Conservation (phyloP, 2,888 invertebrate genomes). For the Leucophenga maculata region DNA sequence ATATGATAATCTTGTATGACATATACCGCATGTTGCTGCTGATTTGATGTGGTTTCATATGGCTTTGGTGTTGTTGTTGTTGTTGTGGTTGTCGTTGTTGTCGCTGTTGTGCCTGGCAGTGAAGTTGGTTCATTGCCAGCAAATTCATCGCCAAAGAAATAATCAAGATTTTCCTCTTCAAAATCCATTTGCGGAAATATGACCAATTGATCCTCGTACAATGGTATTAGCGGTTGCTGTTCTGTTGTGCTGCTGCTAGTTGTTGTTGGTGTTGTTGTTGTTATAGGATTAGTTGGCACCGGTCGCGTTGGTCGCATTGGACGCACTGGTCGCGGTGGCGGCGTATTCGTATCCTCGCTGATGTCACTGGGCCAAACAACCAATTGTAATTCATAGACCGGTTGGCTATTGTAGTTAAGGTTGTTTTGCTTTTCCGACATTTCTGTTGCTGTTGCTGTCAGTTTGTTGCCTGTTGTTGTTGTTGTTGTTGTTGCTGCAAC, state of each 20-base stretch:
- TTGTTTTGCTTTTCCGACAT: slow-evolving; percentile 31
- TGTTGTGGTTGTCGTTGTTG: slow-evolving; percentile 20
- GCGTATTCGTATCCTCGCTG: slow-evolving; percentile 10
- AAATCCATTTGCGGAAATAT: slow-evolving; percentile 59
- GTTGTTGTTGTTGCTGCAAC: slow-evolving; percentile 20
- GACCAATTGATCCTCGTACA: slow-evolving; percentile 58
- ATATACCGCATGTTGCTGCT: slow-evolving; percentile 35
- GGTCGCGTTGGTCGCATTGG: slow-evolving; percentile 20
- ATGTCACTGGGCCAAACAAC: slow-evolving; percentile 63
- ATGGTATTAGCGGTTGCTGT: slow-evolving; percentile 36
- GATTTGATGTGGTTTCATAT: slow-evolving; percentile 21
- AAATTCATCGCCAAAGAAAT: slow-evolving; percentile 51
- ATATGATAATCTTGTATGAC: slow-evolving; percentile 62
- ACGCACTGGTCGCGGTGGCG: neutral
- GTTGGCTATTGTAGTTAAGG: slow-evolving; percentile 44
- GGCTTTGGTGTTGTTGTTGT: no score
- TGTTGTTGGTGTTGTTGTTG: slow-evolving; percentile 41
- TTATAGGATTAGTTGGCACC: no score
- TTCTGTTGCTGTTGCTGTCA: slow-evolving; percentile 31
- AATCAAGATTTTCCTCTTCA: slow-evolving; percentile 55
- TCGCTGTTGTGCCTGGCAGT: neutral
- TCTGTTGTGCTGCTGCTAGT: slow-evolving; percentile 2
- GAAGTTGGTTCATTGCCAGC: neutral
- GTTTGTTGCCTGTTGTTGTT: slow-evolving; percentile 24
- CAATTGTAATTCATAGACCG: slow-evolving; percentile 65